A percentile compares a stretch with the other conserved stretches of the same genome.
Evolutionary conservation across 1,140 invertebrate genomes (phyloP).

Genomic region (Tetramorium parvispinum): DNA sequence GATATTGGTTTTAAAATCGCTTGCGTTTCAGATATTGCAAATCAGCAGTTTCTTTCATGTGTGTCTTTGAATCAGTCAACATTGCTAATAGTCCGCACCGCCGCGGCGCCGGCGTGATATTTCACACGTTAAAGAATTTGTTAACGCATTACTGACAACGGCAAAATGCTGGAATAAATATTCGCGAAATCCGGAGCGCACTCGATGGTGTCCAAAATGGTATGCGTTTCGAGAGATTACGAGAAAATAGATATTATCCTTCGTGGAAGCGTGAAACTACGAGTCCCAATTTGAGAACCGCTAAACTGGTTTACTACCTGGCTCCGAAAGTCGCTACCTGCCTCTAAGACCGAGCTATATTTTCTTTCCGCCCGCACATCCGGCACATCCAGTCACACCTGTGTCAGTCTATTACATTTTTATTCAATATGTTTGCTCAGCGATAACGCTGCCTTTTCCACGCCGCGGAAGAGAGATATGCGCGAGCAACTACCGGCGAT

Average conservation of each 20-base stretch:
- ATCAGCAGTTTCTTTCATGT: slow-evolving; percentile 2
- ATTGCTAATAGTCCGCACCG: background rate
- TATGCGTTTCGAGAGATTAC: background rate
- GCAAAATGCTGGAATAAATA: slow-evolving; percentile 15
- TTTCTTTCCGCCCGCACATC: background rate
- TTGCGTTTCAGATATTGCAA: background rate
- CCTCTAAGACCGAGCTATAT: background rate
- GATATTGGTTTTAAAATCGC: background rate
- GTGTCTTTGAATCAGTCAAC: background rate
- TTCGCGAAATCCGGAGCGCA: background rate
- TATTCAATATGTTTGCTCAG: background rate
- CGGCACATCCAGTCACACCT: background rate
- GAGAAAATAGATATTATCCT: background rate
- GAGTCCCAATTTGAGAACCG: background rate
- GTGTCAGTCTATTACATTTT: background rate
- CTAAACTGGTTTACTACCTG: slow-evolving; percentile 11
- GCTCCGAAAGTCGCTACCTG: background rate
- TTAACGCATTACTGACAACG: background rate
- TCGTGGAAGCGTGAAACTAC: background rate
- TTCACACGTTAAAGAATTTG: slow-evolving; percentile 14
- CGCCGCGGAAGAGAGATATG: background rate
- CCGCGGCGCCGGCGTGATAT: background rate
- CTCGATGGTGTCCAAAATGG: too few relatives aligned
- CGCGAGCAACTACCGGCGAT: background rate
- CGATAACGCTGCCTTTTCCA: slow-evolving; percentile 9